Base-by-base conservation (phyloP, 2,797 vertebrate genomes). In the Aeoliscus strigatus region DNA sequence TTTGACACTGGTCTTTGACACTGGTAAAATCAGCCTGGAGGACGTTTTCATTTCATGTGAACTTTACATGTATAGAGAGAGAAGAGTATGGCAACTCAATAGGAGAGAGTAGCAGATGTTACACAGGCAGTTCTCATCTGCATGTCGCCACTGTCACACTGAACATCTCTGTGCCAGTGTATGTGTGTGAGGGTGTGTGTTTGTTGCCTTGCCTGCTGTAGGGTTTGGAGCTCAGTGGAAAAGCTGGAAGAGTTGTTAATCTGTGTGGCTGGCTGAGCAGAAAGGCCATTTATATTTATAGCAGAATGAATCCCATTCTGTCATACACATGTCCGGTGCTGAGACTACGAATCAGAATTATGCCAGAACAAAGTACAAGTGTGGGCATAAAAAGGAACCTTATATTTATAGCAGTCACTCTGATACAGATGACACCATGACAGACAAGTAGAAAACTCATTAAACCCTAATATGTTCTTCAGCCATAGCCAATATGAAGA, bases 201-300 rank as follows among this genome's bases (percentile, higher is more conserved):
- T 18, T 25, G 36, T 13, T 39, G 2, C 13, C 25, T 40, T 5
- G 39, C 8, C 6, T 31, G 37, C 38, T 44, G 50, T 43, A 54
- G 48, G 53, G 48, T 53, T 60, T 58, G 58, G 68, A 75, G 53
- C 47, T 51, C 59, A 61, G 71, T 79, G 86, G 88, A 81, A 81
- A 82, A 74, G 82, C 64, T 83, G 82, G 66, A 86, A 79, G 86
- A 86, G 78, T 89, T 87, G 88, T 82, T 94, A 91, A 92, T 92
- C 89, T 86, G 61, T 24, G 57, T 77, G 84, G 87, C 79, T 48
- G 88, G 85, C 89, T 83, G 63, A 84, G 86, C 78, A 86, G 88
- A 90, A 92, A 93, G 90, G 90, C 87, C 91, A 94, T 90, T 88
- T 86, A 86, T 92, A 93, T 94, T 92, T 92, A 92, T 93, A 92